Evolutionary conservation across 2,113 vertebrate species (phyloP).

Genomic region (Hirundichthys speculiger): DNA sequence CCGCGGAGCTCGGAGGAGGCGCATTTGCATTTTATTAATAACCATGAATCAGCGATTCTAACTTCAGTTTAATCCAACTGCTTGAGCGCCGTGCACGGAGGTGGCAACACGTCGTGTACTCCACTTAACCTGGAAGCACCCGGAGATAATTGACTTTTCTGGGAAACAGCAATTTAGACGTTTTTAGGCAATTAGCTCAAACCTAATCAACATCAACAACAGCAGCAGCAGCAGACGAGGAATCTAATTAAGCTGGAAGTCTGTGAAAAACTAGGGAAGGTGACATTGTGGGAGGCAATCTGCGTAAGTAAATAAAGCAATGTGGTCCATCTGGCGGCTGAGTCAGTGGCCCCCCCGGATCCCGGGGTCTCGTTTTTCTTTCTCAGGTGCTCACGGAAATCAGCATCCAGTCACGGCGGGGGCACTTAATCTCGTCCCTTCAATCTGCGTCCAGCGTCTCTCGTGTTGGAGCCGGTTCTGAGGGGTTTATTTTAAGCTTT

Average conservation of each 20-base stretch:
- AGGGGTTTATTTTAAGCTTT: slow-evolving; percentile 48
- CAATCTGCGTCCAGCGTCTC: background rate
- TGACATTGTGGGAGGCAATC: slow-evolving; percentile 75
- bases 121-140: slow-evolving; percentile 29
- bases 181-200: slow-evolving; percentile 63
- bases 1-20: slow-evolving; percentile 39
- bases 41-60: slow-evolving; percentile 65
- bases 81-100: slow-evolving; percentile 9
- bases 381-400: slow-evolving; percentile 39
- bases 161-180: slow-evolving; percentile 47
- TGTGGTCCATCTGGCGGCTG: slow-evolving; percentile 60
- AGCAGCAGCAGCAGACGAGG: slow-evolving; percentile 54
- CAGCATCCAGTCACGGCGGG: slow-evolving; percentile 5
- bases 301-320: slow-evolving; percentile 68
- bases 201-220: slow-evolving; percentile 69
- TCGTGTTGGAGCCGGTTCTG: slow-evolving; percentile 14
- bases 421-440: slow-evolving; percentile 15
- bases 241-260: slow-evolving; percentile 72
- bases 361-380: slow-evolving; percentile 48
- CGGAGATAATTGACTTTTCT: slow-evolving; percentile 48
- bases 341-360: slow-evolving; percentile 27
- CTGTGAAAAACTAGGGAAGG: slow-evolving; percentile 63
- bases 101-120: slow-evolving; percentile 19
- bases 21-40: slow-evolving; percentile 65
- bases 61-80: slow-evolving; percentile 43